Base-by-base conservation (phyloP, 2,888 invertebrate genomes). In the Electrophaes corylata region DNA sequence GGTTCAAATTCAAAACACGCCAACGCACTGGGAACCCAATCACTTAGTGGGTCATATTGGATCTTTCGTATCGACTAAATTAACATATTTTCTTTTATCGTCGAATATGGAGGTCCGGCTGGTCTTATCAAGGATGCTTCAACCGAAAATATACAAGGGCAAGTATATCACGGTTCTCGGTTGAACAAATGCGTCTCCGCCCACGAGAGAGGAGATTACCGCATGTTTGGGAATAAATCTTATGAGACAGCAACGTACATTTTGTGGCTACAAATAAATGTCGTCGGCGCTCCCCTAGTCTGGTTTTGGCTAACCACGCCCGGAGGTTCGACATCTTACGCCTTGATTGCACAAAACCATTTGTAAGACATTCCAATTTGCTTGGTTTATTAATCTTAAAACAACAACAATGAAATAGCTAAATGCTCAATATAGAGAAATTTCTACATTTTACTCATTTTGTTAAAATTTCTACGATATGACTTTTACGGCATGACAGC, bases 41-140 rank as follows among this genome's bases (percentile, higher is more conserved):
- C 91, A 91, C 91, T 91, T 91, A 91, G 89, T 86, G 80, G 90
- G 86, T 86, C 84, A 90, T 88, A 87, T 87, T 84, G 83, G 81
- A 77, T 84, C 83, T 82, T 77, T 81, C 73, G 79, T 73, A 80
- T 81, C 73, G 77, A 74, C 79, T 74, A 77, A 88, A 91, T 91
- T 91, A 89, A 90, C 91, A 91, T 91, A 90, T 90, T 90, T 89
- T 88, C 84, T 81, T 83, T 89, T 91, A 91, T 91, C 90, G 78
- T 73, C 78, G 78, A 83, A 84, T 88, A 86, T 86, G 81, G 81
- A 78, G 81, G 81, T 81, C 81, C 78, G 80, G 79, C 79, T 79
- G 76, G 69, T 76, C 83, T 88, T 90, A 89, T 89, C 88, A 81
- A 81, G 81, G 82, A 83, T 85, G 76, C 83, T 88, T 79, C 75